Evolutionary conservation across 2,113 vertebrate genomes (phyloP).

Genomic region (Fulmarus glacialis): DNA sequence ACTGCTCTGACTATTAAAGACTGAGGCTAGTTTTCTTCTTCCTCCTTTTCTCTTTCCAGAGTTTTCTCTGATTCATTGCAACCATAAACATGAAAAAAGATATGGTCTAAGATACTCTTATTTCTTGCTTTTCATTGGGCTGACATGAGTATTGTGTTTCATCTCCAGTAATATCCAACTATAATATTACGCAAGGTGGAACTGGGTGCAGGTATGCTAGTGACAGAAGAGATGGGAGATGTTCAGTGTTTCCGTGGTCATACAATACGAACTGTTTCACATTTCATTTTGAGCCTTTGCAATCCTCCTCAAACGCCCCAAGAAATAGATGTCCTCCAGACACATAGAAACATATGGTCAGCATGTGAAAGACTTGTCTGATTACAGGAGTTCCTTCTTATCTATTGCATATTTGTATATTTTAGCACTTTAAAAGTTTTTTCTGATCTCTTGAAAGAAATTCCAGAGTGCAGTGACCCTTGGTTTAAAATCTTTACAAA

Average conservation of each 20-base stretch:
- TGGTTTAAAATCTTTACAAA: background rate
- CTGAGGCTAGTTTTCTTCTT: background rate
- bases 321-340: background rate
- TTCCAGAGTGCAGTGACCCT: rapidly evolving
- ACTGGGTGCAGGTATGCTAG: background rate
- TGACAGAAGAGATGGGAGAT: background rate
- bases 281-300: background rate
- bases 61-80: background rate
- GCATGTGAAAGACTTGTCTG: background rate
- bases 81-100: background rate
- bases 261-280: rapidly evolving
- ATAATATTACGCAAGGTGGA: background rate
- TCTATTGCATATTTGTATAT: background rate
- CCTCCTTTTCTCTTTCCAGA: background rate
- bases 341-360: rapidly evolving
- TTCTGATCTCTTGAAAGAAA: background rate
- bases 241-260: background rate
- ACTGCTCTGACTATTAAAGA: too few species aligned
- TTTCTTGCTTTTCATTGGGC: background rate
- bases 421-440: background rate
- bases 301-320: background rate
- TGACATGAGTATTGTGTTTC: background rate
- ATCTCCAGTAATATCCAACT: background rate
- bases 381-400: background rate
- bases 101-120: background rate